phyloP scores from a whole-genome alignment of 1,140 invertebrate species.

The Ceratitis capitata region DNA sequence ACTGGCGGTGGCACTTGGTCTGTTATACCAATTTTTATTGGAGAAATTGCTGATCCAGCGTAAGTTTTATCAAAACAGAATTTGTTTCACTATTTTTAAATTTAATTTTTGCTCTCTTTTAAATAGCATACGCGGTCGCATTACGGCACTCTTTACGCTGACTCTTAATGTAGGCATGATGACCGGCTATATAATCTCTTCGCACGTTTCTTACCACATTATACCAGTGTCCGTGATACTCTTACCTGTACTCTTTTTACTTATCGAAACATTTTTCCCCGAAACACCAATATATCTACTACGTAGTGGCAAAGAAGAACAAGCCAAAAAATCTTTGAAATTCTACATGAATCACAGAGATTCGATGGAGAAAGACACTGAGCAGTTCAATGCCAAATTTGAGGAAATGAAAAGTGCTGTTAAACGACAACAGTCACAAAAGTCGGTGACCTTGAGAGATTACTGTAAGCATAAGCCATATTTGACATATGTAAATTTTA shows the following conservation, averaged over 20 bases:
- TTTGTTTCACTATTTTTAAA: no score
- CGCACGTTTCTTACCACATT: conserved; percentile 53
- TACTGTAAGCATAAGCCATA: conserved; percentile 52
- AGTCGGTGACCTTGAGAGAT: conserved; percentile 44
- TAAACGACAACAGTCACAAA: conserved; percentile 47
- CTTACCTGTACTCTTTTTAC: conserved; percentile 50
- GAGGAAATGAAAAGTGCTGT: conserved; percentile 53
- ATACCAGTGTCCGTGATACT: conserved; percentile 53
- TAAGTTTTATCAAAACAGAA: conserved; percentile 43
- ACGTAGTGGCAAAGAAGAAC: conserved; percentile 44
- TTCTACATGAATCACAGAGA: conserved; percentile 55
- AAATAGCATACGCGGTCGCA: conserved; percentile 55
- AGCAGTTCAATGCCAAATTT: conserved; percentile 50
- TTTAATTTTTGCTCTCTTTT: neutral
- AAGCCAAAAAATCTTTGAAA: conserved; percentile 50
- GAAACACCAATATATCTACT: conserved; percentile 57
- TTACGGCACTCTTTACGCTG: conserved; percentile 55
- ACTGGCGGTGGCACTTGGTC: conserved; percentile 58
- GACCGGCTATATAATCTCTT: conserved; percentile 54
- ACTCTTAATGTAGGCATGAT: conserved; percentile 54
- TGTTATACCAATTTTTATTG: conserved; percentile 58
- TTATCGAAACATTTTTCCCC: conserved; percentile 49
- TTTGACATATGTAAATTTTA: neutral
- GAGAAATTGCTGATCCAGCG: conserved; percentile 62
- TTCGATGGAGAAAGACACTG: conserved; percentile 45